phyloP scores from a whole-genome alignment of 2,797 vertebrate species.

The Tangara arthus region DNA sequence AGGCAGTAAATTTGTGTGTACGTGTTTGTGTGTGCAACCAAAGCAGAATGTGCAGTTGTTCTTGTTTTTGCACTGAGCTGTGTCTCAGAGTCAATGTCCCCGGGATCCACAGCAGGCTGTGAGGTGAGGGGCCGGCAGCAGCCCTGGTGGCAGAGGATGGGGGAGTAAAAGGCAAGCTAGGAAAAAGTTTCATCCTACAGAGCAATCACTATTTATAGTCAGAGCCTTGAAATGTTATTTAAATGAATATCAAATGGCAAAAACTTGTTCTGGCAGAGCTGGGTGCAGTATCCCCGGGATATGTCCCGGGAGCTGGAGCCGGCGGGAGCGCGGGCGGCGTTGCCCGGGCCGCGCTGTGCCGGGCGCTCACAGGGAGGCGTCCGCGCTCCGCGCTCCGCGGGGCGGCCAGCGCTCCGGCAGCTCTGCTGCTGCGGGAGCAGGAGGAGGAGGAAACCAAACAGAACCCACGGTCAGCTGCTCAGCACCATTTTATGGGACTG shows the following conservation, averaged over 20 bases:
- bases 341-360: neutral
- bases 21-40: neutral
- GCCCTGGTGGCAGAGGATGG: fast-evolving
- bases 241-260: neutral
- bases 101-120: fast-evolving
- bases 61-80: neutral
- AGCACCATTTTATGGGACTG: neutral
- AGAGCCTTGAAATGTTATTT: neutral
- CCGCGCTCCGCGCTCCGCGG: neutral
- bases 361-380: neutral
- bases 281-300: fast-evolving
- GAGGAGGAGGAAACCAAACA: neutral
- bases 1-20: neutral
- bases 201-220: neutral
- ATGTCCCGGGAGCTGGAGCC: fast-evolving
- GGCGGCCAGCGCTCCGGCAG: fast-evolving
- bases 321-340: fast-evolving
- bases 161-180: neutral
- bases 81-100: fast-evolving
- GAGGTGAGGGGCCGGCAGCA: neutral
- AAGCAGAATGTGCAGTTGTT: neutral
- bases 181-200: neutral
- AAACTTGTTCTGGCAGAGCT: neutral
- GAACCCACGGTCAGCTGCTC: neutral
- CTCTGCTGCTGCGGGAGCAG: neutral